Evolutionary conservation across 2,888 invertebrate species (phyloP), one percentile per base, ranked within the genome.

Genomic region (Calameuta pallipes): DNA sequence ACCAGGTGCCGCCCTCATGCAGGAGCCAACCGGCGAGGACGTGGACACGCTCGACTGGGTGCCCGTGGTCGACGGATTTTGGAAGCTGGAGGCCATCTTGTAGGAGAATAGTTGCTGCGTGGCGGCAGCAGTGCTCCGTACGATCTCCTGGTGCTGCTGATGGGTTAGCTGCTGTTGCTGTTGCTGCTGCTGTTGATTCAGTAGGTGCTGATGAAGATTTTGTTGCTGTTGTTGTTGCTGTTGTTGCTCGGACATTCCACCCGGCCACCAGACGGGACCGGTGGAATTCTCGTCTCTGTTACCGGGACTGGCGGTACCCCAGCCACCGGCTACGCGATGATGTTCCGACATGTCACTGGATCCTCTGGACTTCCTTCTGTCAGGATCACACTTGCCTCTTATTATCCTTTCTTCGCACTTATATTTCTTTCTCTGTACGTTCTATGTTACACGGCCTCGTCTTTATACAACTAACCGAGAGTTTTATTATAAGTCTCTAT

Each of bases 71-170:
- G 94, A 93, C 87, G 94, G 94, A 92, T 94, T 94, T 88, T 96
- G 94, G 93, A 96, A 96, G 91, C 95, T 96, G 91, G 95, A 95
- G 88, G 96, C 95, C 96, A 97, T 96, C 94, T 96, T 97, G 92
- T 97, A 97, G 82, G 95, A 95, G 91, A 96, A 96, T 86, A 96
- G 93, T 92, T 96, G 96, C 90, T 96, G 96, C 85, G 94, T 93
- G 76, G 93, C 93, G 82, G 93, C 93, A 75, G 94, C 93, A 84
- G 94, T 93, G 88, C 93, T 94, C 88, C 94, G 93, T 83, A 93
- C 94, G 81, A 93, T 93, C 77, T 92, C 92, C 85, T 92, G 92
- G 87, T 93, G 92, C 86, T 92, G 88, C 73, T 85, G 86, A 56
- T 56, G 56, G 69, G 81, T 82, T 78, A 82, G 82, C 70, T 90